Percentiles rank a stretch among this genome's conserved stretches.
phyloP scores from a whole-genome alignment of 2,888 invertebrate species.

The Macrophya annulata region DNA sequence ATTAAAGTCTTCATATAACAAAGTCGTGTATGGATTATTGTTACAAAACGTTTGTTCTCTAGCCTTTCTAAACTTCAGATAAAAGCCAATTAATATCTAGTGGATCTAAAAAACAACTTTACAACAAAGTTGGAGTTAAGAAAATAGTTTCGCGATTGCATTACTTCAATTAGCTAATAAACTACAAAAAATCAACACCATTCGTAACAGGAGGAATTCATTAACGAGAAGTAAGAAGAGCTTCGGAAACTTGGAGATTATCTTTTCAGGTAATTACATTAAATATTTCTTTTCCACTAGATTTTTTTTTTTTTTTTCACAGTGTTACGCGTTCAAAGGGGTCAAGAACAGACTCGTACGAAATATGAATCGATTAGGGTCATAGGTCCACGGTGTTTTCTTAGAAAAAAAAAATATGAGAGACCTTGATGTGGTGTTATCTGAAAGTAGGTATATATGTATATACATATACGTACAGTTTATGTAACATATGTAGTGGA shows the following conservation, averaged over 20 bases:
- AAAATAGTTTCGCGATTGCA: neutral
- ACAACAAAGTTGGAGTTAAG: neutral
- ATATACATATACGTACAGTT: neutral
- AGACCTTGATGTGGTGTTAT: neutral
- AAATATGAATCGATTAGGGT: conserved; percentile 38
- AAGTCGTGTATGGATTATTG: neutral
- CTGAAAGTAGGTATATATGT: neutral
- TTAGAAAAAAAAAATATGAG: conserved; percentile 1
- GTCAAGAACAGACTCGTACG: conserved; percentile 12
- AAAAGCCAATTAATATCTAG: neutral
- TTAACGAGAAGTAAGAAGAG: neutral
- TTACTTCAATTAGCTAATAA: neutral
- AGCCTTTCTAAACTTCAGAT: neutral
- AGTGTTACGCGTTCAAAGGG: neutral
- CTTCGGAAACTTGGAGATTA: neutral
- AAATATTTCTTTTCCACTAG: neutral
- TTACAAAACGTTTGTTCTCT: neutral
- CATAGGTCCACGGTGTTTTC: conserved; percentile 14
- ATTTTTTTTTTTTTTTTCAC: neutral
- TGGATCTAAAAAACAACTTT: neutral
- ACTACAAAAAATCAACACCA: neutral
- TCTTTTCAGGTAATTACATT: neutral
- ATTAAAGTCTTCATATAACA: conserved; percentile 45
- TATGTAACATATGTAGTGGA: conserved; percentile 4
- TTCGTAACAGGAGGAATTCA: neutral